Base-by-base conservation (phyloP, 2,888 invertebrate species). In the Drosophila tanythrix region DNA sequence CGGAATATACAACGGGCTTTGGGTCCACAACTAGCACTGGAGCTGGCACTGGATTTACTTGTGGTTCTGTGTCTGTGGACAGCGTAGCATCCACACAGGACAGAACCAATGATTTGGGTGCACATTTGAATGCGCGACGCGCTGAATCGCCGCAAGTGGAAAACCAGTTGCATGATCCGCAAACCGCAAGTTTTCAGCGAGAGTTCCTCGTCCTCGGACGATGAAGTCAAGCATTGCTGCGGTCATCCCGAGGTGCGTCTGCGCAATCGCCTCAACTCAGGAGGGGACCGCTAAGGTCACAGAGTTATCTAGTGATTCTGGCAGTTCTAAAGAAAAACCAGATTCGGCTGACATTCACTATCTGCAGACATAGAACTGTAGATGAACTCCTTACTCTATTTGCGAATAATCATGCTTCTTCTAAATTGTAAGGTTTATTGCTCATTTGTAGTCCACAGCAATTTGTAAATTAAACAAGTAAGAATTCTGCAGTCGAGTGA, bases 171-270 rank as follows among this genome's bases (percentile, higher is more conserved):
- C 73, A 74, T 90, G 25, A 89, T 86, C 43, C 73, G 61, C 13
- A 90, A 72, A 55, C 89, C 81, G 13, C 83, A 90, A 1, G 62
- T n/a, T 7, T 85, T 86, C 4, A 89, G 67, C 31, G 81, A 81
- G 60, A 89, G 87, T 27, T 89, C 89, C 31, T 85, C 84, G 2
- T 86, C 87, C 0, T 68, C 84, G 21, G 90, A 85, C 36, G 90
- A 90, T 31, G 89, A 85, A 50, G 73, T 87, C 55, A 83, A 86
- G 25, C 67, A 90, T 13, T 85, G 84, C 15, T 88, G 70, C 11
- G 89, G 84, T 0, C 89, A 89, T 68, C 87, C 90, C 11, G 90
- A 85, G 65, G 71, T 88, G 29, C 73, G 66, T n/a, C 2, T 48
- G 0, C 52, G 50, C 7, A 83, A 83, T 48, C 90, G 83, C 0